phyloP scores from a whole-genome alignment of 2,888 invertebrate genomes.

The Fabriciana adippe region DNA sequence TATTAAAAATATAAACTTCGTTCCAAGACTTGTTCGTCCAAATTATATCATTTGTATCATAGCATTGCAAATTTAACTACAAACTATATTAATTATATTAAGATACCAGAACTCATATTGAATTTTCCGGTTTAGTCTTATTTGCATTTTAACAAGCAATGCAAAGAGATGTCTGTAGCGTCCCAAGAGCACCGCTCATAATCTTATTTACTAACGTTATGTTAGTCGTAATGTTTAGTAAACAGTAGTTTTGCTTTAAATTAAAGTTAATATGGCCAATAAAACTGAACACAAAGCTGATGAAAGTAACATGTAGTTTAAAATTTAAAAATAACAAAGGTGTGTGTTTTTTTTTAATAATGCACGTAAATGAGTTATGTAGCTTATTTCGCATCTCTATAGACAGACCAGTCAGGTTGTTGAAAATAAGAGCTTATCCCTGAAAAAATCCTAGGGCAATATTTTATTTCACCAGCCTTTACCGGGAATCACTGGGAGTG shows the following conservation, averaged over 20 bases:
- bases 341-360: no score
- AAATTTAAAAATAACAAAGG: not conserved
- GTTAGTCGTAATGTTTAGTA: conserved; percentile 10
- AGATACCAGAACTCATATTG: conserved; percentile 17
- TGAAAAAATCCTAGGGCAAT: no score
- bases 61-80: not conserved
- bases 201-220: conserved; percentile 18
- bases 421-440: no score
- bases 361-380: no score
- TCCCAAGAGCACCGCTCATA: conserved; percentile 20
- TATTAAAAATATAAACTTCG: no score
- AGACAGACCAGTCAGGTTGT: no score
- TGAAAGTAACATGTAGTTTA: not conserved
- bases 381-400: no score
- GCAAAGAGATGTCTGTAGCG: conserved; percentile 16
- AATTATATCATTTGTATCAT: not conserved
- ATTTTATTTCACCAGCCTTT: no score
- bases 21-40: no score
- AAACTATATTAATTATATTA: conserved; percentile 8
- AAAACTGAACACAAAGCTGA: not conserved
- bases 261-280: conserved; percentile 8
- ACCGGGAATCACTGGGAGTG: no score
- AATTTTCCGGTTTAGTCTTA: conserved; percentile 15
- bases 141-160: conserved; percentile 22
- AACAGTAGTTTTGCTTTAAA: conserved; percentile 13